Percentiles rank a stretch among this genome's conserved stretches.
These are phyloP conservation scores for Botrylloides violaceus DNA, from an alignment of 23 tunicate genomes.

Conservation along the genomic window DNA sequence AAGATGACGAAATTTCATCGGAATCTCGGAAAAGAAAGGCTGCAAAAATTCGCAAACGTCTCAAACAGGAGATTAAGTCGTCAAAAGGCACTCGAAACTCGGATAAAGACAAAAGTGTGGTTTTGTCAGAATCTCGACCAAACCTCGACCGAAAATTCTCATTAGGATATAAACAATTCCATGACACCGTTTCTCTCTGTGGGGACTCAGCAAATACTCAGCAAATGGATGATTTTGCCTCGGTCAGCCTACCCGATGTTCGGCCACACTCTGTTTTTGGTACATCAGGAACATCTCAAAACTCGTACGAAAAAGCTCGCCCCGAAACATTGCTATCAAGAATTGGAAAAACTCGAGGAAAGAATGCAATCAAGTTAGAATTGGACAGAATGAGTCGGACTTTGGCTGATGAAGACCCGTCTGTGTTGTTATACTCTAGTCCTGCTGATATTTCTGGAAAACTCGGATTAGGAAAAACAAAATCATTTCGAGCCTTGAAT, in stretches of 20 bases:
- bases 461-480: slow-evolving; percentile 51
- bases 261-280: not conserved
- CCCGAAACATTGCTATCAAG: not conserved
- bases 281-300: not conserved
- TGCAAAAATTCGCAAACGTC: slow-evolving; percentile 11
- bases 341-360: slow-evolving; percentile 1
- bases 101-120: not conserved
- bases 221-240: not conserved
- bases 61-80: slow-evolving; percentile 17
- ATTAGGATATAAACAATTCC: not conserved
- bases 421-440: slow-evolving; percentile 55
- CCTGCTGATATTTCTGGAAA: slow-evolving; percentile 53
- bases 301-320: not conserved
- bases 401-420: slow-evolving; percentile 74
- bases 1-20: slow-evolving; percentile 3
- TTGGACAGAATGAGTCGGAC: slow-evolving; percentile 47
- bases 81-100: not conserved
- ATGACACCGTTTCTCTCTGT: slow-evolving; percentile 9
- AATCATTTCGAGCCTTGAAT: slow-evolving; percentile 48
- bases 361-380: not conserved
- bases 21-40: slow-evolving; percentile 7
- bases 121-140: not conserved
- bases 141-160: not conserved
- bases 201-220: slow-evolving; percentile 3
- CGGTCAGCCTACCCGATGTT: not conserved